A percentile compares a stretch with the other conserved stretches of the same genome.
These are phyloP conservation scores for Littorina saxatilis DNA, from an alignment of 1,140 invertebrate genomes.

Conservation along the genomic window DNA sequence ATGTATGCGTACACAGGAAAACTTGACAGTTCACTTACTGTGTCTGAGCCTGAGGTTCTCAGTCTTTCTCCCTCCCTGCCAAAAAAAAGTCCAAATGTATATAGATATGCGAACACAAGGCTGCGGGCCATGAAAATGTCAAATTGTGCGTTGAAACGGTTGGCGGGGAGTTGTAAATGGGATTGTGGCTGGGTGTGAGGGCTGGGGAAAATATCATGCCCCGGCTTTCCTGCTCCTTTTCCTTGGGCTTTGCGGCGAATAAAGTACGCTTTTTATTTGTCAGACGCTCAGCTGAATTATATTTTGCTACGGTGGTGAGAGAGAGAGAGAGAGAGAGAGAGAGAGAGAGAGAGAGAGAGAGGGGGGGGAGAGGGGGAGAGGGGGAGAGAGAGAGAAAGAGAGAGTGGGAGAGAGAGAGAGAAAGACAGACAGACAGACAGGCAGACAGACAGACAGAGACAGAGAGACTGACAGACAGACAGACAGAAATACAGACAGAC, in stretches of 20 bases:
- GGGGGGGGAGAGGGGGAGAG: neutral
- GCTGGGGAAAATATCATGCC: too few relatives aligned
- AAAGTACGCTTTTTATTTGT: too few relatives aligned
- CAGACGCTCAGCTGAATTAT: too few relatives aligned
- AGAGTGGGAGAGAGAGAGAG: neutral
- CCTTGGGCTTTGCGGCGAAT: too few relatives aligned
- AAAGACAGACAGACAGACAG: neutral
- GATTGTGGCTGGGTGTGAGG: neutral
- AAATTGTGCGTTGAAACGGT: constrained; percentile 17
- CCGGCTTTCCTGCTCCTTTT: too few relatives aligned
- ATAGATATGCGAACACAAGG: neutral
- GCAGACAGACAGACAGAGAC: neutral
- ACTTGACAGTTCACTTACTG: too few relatives aligned
- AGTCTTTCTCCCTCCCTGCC: neutral
- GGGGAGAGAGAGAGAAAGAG: neutral
- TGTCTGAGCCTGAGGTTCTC: neutral
- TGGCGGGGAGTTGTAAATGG: neutral
- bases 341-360: constrained; percentile 1
- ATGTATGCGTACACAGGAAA: neutral
- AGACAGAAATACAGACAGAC: neutral
- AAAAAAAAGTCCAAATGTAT: too few relatives aligned
- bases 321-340: too few relatives aligned
- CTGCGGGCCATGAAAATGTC: neutral
- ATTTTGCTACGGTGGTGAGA: too few relatives aligned
- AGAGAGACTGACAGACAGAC: neutral